A percentile compares a stretch with the other conserved stretches of the same genome.
Conservation (phyloP, 2,888 invertebrate genomes). For the Sturmia bella region DNA sequence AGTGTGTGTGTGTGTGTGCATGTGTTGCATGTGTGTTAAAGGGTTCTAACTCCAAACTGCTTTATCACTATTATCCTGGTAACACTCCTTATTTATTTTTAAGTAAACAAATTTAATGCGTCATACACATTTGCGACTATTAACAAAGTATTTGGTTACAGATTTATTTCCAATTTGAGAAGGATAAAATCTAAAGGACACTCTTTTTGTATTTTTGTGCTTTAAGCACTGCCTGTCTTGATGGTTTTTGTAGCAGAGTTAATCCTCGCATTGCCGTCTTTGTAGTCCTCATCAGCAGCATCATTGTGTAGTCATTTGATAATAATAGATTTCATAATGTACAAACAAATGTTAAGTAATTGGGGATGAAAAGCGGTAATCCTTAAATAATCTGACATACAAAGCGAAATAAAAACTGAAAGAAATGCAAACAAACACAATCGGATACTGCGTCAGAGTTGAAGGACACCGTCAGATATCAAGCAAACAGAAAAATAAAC, state of each 20-base stretch:
- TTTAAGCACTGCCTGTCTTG: not conserved
- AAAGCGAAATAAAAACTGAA: slow-evolving; percentile 38
- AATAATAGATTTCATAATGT: slow-evolving; percentile 73
- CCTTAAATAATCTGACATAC: slow-evolving; percentile 66
- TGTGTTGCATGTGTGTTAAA: too few relatives aligned
- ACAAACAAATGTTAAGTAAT: slow-evolving; percentile 72
- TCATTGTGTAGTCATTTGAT: slow-evolving; percentile 62
- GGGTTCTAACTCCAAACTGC: too few relatives aligned
- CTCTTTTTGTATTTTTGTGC: slow-evolving; percentile 6
- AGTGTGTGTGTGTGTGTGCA: too few relatives aligned
- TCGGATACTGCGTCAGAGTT: slow-evolving; percentile 20
- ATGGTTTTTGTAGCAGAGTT: slow-evolving; percentile 28
- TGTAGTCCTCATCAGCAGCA: slow-evolving; percentile 32
- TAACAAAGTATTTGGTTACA: slow-evolving; percentile 58
- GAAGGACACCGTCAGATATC: not conserved
- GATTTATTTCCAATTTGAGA: slow-evolving; percentile 65
- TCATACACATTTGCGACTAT: slow-evolving; percentile 34
- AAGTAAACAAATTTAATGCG: not conserved
- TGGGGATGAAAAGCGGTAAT: slow-evolving; percentile 67
- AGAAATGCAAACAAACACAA: slow-evolving; percentile 8
- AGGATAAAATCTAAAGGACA: slow-evolving; percentile 42
- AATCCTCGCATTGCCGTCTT: slow-evolving; percentile 35
- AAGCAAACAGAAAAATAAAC: slow-evolving; percentile 26
- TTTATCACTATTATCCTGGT: not conserved
- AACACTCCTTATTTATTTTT: not conserved